Evolutionary conservation across 1,140 invertebrate species (phyloP).

Genomic region (Steinernema khuongi): DNA sequence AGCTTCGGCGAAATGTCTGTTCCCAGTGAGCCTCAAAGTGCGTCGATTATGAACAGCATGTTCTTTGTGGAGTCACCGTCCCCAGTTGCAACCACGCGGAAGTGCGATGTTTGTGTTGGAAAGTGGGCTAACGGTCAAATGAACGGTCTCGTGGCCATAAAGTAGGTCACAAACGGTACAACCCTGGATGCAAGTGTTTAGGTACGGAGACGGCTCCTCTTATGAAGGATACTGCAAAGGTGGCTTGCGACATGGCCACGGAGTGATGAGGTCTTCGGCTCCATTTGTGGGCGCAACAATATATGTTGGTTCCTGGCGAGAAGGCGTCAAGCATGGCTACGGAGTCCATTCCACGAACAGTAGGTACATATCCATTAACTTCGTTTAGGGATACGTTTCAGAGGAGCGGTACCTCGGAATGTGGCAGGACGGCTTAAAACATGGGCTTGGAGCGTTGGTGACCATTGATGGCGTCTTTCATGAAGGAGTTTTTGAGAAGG

Average conservation of each 20-base stretch:
- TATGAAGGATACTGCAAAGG: not conserved
- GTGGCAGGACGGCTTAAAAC: not conserved
- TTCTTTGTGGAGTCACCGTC: not conserved
- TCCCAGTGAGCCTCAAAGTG: conserved; percentile 1
- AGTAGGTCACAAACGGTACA: not conserved
- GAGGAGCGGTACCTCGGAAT: not conserved
- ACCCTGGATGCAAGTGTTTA: not conserved
- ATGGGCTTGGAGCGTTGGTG: not conserved
- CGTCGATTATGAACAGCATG: not conserved
- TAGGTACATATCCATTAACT: not conserved
- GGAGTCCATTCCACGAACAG: conserved; percentile 6
- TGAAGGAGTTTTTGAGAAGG: not conserved
- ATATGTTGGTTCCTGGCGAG: not conserved
- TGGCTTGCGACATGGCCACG: not conserved
- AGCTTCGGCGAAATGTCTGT: conserved; percentile 3
- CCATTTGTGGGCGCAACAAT: not conserved
- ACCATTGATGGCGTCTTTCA: not conserved
- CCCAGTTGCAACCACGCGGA: not conserved
- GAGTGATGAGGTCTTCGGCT: not conserved
- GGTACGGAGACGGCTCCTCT: not conserved
- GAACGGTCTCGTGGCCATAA: not conserved
- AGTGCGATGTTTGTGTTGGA: not conserved
- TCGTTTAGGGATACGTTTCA: not conserved
- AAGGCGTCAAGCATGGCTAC: conserved; percentile 7
- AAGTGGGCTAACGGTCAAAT: conserved; percentile 6